These are phyloP conservation scores for Tapera naevia DNA, from an alignment of 2,797 vertebrate species.

Conservation along the genomic window DNA sequence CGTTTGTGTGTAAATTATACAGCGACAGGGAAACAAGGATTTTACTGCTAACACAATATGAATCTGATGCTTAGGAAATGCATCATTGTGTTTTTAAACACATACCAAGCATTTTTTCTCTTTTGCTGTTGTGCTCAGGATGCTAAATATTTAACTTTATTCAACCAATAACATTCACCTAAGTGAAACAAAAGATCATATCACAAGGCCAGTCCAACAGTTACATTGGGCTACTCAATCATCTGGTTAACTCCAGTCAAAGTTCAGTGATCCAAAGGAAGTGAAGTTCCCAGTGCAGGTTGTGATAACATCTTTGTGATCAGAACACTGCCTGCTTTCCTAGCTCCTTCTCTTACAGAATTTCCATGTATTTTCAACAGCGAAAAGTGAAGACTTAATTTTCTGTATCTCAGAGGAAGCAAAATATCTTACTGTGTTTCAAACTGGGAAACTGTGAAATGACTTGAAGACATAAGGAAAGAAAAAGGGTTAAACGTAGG, in stretches of 20 bases:
- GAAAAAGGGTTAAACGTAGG: neutral
- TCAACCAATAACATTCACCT: neutral
- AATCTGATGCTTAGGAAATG: neutral
- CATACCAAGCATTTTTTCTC: neutral
- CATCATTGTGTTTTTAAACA: neutral
- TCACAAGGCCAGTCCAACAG: neutral
- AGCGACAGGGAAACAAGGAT: neutral
- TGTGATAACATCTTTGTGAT: conserved; percentile 22
- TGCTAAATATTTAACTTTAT: conserved; percentile 23
- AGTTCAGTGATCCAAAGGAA: conserved; percentile 32
- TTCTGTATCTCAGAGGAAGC: neutral
- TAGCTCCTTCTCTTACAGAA: neutral
- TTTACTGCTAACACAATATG: neutral
- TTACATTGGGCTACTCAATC: neutral
- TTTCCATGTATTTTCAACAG: neutral
- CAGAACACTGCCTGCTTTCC: neutral
- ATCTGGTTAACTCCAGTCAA: neutral
- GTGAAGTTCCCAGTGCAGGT: neutral
- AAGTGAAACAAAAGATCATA: conserved; percentile 29
- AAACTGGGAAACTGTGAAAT: neutral
- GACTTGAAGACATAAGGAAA: neutral
- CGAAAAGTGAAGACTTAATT: neutral
- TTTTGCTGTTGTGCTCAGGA: neutral
- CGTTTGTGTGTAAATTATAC: neutral
- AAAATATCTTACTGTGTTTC: neutral